Conservation (phyloP, 2,888 invertebrate genomes). For the Eupeodes luniger region DNA sequence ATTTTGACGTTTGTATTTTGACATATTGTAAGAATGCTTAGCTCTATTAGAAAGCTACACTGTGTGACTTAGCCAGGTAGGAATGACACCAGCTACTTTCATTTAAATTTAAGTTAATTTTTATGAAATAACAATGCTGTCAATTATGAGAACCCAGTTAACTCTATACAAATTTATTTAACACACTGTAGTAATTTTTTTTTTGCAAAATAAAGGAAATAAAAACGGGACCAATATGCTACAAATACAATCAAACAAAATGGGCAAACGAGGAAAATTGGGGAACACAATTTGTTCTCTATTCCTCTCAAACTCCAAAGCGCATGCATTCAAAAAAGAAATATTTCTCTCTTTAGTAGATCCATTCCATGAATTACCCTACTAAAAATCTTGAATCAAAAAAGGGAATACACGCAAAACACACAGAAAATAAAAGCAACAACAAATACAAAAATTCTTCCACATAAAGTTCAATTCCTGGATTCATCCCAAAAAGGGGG, state of each 20-base stretch:
- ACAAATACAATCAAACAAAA: slow-evolving; percentile 19
- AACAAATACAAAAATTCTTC: slow-evolving; percentile 50
- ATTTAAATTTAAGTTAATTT: no score
- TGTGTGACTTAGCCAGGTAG: no score
- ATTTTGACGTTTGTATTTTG: no score
- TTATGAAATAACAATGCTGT: no score
- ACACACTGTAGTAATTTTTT: slow-evolving; percentile 40
- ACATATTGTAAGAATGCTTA: no score
- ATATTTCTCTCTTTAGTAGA: slow-evolving; percentile 22
- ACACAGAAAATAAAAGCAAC: background rate
- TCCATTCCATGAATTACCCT: slow-evolving; percentile 27
- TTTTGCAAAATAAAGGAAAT: slow-evolving; percentile 3
- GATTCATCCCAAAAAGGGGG: background rate
- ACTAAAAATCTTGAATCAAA: slow-evolving; percentile 40
- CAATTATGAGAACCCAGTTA: background rate
- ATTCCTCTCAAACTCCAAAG: slow-evolving; percentile 40
- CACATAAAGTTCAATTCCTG: slow-evolving; percentile 63
- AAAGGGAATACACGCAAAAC: slow-evolving; percentile 4
- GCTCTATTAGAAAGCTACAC: no score
- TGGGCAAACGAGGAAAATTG: slow-evolving; percentile 38
- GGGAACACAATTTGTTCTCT: slow-evolving; percentile 33
- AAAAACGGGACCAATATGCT: slow-evolving; percentile 11
- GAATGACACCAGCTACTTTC: no score
- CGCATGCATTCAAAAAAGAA: slow-evolving; percentile 59
- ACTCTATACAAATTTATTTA: background rate